Evolutionary conservation across 2,113 vertebrate genomes (phyloP), one percentile per base, ranked within the genome.

Genomic region (Cathartes aura): DNA sequence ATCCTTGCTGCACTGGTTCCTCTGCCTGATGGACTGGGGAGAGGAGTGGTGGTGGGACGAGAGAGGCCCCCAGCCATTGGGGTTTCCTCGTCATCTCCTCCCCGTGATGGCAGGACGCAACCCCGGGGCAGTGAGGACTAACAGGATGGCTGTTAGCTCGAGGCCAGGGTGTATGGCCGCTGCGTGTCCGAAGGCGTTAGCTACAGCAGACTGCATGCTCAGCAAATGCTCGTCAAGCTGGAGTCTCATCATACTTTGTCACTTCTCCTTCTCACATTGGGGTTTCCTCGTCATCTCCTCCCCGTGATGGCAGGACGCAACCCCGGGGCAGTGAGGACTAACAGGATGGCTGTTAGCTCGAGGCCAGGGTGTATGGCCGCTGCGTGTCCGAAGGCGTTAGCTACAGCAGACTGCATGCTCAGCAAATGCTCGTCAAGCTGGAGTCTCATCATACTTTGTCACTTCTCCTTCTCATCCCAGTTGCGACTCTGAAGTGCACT

Each of bases 401-500:
- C 38, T 50, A 24, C 21, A 42, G 63, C 66, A 76, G 23, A 16
- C 17, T 32, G 87, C 15, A 8, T 1, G 34, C 55, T 52, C 92
- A 47, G 71, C 12, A 5, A 75, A 34, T 0, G 19, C 58, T 85
- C 20, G 0, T 73, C 78, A 19, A 19, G 30, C 67, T 59, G 74
- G 21, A 78, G n/a, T 11, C 78, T 86, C 38, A 9, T 38, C 82
- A 17, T 4, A 43, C 82, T 95, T 88, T 58, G 53, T 67, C 82
- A 86, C 58, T 87, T 95, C 60, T 93, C 53, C 71, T 90, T 45
- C 74, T 50, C 78, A 38, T 68, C 73, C 91, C 29, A 9, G 56
- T 63, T 58, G 40, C 89, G 91, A 43, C 87, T 62, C 93, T 70
- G 91, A 91, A 93, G 86, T 73, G 83, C 87, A 14, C 45, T 85